phyloP scores from a whole-genome alignment of 2,888 invertebrate species.

The Suillia variegata region DNA sequence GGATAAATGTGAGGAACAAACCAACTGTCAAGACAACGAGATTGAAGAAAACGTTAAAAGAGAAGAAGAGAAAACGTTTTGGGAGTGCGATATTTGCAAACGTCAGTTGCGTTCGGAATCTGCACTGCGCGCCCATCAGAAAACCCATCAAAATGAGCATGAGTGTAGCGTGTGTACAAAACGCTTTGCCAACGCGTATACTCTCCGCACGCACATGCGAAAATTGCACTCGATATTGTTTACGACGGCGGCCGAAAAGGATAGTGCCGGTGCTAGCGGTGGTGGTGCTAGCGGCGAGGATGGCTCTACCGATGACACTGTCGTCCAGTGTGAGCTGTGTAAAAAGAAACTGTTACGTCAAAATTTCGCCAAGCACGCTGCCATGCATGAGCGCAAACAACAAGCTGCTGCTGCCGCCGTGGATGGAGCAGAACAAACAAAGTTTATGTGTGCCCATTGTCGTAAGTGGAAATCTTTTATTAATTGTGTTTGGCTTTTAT shows the following conservation, averaged over 20 bases:
- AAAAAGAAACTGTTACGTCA: conserved; percentile 27
- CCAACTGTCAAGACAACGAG: conserved; percentile 7
- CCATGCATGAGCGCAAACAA: conserved; percentile 30
- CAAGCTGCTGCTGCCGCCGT: conserved; percentile 14
- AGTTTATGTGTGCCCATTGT: conserved; percentile 32
- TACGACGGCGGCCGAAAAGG: conserved; percentile 14
- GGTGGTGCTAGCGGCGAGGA: not conserved
- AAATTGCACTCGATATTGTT: conserved; percentile 21
- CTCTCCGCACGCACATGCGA: conserved; percentile 25
- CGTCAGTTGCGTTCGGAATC: conserved; percentile 17
- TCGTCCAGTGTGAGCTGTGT: conserved; percentile 31
- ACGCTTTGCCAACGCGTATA: conserved; percentile 20
- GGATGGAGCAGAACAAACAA: no score
- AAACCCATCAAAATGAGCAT: conserved; percentile 21
- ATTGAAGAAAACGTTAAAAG: no score
- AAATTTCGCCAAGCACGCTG: conserved; percentile 33
- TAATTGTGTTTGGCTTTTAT: not conserved
- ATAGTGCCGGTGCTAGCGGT: not conserved
- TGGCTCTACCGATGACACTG: conserved; percentile 1
- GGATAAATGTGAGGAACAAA: conserved; percentile 12
- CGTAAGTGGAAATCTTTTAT: conserved; percentile 30
- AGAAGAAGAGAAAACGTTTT: conserved; percentile 20
- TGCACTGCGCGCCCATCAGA: conserved; percentile 23
- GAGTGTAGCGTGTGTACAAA: conserved; percentile 22
- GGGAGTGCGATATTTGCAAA: conserved; percentile 29